Base-by-base conservation (phyloP, 2,888 invertebrate species). In the Eristalis pertinax region DNA sequence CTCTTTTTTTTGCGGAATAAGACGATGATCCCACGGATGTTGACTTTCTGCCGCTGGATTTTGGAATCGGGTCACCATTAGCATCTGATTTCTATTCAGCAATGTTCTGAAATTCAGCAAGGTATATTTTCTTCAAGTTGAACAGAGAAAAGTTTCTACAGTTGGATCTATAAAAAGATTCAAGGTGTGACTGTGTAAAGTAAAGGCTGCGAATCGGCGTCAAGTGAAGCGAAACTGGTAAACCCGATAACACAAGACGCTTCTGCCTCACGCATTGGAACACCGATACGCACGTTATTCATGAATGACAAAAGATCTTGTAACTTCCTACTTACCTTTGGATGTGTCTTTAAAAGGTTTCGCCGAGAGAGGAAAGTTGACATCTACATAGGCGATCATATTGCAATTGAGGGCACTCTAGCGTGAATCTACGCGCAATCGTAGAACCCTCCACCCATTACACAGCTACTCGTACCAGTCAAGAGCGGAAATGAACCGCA, bases 401-500 rank as follows among this genome's bases (percentile, higher is more conserved):
- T 50, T 62, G 68, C 62, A 35, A 19, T 26, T 60, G 50, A 19
- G 19, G 7, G 67, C 63, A 77, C n/a, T 79, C 64, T 43, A 43
- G 72, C 79, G 58, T 67, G 50, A 69, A 62, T 35, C 60, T 43
- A 65, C 72, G 43, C 72, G 65, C 72, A 72, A 60, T 22, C 26
- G 60, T 56, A 60, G 78, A 65, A 72, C 58, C n/a, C 41, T 65
- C 29, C 65, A 43, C 79, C 38, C 41, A 38, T 13, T 58, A 29
- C 38, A 63, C 19, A 19, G 43, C 5, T 19, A 50, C n/a, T 29
- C 13, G 10, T 38, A 26, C 60, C 19, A 50, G 38, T 3, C 38
- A 8, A 8, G 19, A 77, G 43, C 62, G 78, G 77, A 83, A 83
- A 78, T 83, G 67, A 78, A 83, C 77, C 83, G 73, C 68, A 73